Percentiles rank a stretch among this genome's conserved stretches.
phyloP scores from a whole-genome alignment of 2,888 invertebrate species.

The Polyploca ridens region DNA sequence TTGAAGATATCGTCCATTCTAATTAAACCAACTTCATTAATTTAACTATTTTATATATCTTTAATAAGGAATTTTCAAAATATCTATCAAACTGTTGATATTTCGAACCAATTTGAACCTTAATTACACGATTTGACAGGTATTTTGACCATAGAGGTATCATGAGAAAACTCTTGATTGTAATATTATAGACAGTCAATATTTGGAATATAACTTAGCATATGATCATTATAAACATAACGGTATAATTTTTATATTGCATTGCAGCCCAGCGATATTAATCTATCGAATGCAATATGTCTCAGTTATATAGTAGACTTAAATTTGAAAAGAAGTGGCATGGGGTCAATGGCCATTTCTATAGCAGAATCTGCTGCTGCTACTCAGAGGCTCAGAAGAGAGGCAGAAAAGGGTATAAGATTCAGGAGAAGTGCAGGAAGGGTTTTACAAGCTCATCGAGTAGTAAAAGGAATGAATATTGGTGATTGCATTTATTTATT shows the following conservation, averaged over 20 bases:
- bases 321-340: conserved; percentile 78
- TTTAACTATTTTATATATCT: too few species aligned
- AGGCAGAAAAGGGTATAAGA: conserved; percentile 75
- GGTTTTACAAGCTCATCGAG: conserved; percentile 74
- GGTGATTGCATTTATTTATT: conserved; percentile 45
- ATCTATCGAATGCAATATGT: conserved; percentile 75
- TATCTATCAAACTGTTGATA: too few species aligned
- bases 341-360: conserved; percentile 71
- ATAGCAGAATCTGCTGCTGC: conserved; percentile 78
- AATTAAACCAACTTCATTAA: too few species aligned
- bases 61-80: too few species aligned
- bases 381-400: conserved; percentile 71
- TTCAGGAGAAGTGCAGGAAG: conserved; percentile 76
- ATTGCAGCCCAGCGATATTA: conserved; percentile 65
- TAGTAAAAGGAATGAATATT: conserved; percentile 78
- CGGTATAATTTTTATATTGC: conserved; percentile 30
- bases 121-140: too few species aligned
- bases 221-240: background rate
- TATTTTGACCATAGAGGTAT: too few species aligned
- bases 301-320: conserved; percentile 74
- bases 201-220: too few species aligned
- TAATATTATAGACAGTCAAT: too few species aligned
- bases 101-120: too few species aligned
- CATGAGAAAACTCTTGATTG: too few species aligned
- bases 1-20: too few species aligned